Percentiles rank a stretch among this genome's conserved stretches.
Conservation (phyloP, 2,113 vertebrate species). For the Pachycephala philippinensis region DNA sequence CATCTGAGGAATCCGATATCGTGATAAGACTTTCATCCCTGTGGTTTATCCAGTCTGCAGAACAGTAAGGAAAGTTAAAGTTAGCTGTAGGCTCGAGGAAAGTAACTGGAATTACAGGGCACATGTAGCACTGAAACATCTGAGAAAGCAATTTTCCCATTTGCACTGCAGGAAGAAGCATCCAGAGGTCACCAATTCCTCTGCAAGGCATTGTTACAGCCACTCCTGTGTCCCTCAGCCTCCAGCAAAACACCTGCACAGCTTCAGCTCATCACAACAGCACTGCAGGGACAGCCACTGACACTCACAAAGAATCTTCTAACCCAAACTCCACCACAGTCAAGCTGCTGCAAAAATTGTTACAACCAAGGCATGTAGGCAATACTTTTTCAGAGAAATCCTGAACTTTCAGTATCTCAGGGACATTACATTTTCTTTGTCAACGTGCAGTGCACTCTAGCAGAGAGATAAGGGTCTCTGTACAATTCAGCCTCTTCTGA, state of each 20-base stretch:
- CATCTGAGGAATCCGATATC: slow-evolving; percentile 91
- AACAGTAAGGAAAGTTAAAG: not conserved
- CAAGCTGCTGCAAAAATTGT: not conserved
- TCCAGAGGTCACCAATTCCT: not conserved
- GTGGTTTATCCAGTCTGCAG: slow-evolving; percentile 71
- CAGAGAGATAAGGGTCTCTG: not conserved
- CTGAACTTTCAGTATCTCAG: not conserved
- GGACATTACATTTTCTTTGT: not conserved
- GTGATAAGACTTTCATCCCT: slow-evolving; percentile 79
- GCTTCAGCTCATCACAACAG: not conserved
- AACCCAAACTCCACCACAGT: not conserved
- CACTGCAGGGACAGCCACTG: not conserved
- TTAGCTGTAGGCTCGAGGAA: not conserved
- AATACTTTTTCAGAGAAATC: not conserved
- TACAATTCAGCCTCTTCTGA: not conserved
- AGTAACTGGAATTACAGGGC: not conserved
- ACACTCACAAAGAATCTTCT: not conserved
- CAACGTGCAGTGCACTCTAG: not conserved
- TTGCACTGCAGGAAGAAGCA: not conserved
- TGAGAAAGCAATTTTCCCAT: not conserved
- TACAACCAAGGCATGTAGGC: not conserved
- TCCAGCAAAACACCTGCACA: not conserved
- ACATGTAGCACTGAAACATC: not conserved
- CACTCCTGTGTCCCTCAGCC: not conserved
- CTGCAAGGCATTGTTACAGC: not conserved